Base-by-base conservation (phyloP, 2,888 invertebrate genomes). In the Cataglyphis altisquamis region DNA sequence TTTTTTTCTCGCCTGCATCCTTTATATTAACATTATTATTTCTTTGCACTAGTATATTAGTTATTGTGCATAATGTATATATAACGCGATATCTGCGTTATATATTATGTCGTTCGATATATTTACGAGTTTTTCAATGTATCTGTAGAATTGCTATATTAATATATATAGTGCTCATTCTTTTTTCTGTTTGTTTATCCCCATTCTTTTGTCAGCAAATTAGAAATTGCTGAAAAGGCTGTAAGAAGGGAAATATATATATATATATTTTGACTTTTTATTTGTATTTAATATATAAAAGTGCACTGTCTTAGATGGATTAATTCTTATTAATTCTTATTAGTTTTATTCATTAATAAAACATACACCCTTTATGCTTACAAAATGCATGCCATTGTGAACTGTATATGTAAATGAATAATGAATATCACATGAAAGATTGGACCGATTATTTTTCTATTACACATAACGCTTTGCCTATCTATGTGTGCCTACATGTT, bases 381-480 rank as follows among this genome's bases (percentile, higher is more conserved):
- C 8, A 36, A 36, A 36, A 63, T n/a, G n/a, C 36, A 63, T 32
- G 36, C 36, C 36, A 36, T 4, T 62, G 8, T 45, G 12, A 21
- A 21, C 6, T 66, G 8, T 29, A 62, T 15, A 62, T 62, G 18
- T 29, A 18, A 62, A 29, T 62, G 29, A 9, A 32, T 32, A 62
- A 62, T 62, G 5, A 45, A 45, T 29, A n/a, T 29, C 29, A 39
- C 63, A 9, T 8, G n/a, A 68, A 57, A 9, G 41, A 68, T 41
- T 12, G 3, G 6, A 29, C 0, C 18, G 45, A 60, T n/a, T 48
- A 21, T 41, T 62, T 18, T 36, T 10, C n/a, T 12, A 21, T 60
- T 62, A 72, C 78, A 80, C 72, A 18, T 68, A 78, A 45, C 18
- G 57, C 78, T 70, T 72, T 60, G 72, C 72, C 25, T 70, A 21